phyloP scores from a whole-genome alignment of 1,140 invertebrate genomes.

The Leptonema lineaticorne region DNA sequence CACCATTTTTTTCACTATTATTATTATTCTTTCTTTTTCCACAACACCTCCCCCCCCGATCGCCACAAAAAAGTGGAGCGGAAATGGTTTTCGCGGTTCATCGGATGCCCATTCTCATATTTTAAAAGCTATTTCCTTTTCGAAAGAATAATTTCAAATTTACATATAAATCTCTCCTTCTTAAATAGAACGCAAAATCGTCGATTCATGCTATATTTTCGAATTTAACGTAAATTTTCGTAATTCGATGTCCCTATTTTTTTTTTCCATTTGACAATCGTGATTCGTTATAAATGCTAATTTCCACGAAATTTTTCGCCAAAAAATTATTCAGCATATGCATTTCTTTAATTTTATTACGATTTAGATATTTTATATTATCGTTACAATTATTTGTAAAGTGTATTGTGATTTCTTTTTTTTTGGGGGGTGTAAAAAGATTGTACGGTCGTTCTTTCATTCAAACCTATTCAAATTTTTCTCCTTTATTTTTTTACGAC shows the following conservation, averaged over 20 bases:
- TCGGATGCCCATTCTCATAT: slow-evolving; percentile 23
- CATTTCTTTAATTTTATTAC: too few relatives aligned
- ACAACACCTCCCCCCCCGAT: background rate
- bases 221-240: too few relatives aligned
- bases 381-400: too few relatives aligned
- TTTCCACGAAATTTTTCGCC: too few relatives aligned
- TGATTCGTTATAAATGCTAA: too few relatives aligned
- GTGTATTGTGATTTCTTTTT: too few relatives aligned
- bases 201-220: too few relatives aligned
- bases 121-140: slow-evolving; percentile 24
- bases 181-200: too few relatives aligned
- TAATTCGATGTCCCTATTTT: too few relatives aligned
- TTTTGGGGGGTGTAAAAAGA: background rate
- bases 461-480: slow-evolving; percentile 21
- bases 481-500: slow-evolving; percentile 5
- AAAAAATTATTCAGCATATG: too few relatives aligned
- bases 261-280: too few relatives aligned
- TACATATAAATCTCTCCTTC: slow-evolving; percentile 11
- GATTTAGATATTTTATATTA: too few relatives aligned
- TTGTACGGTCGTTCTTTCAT: background rate
- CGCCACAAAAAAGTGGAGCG: slow-evolving; percentile 18
- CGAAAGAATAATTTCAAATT: slow-evolving; percentile 15
- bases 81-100: slow-evolving; percentile 33
- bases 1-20: slow-evolving; percentile 6
- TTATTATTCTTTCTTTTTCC: slow-evolving; percentile 8